Percentiles rank a stretch among this genome's conserved stretches.
These are phyloP conservation scores for Coleophora flavipennella DNA, from an alignment of 2,888 invertebrate genomes.

Conservation along the genomic window DNA sequence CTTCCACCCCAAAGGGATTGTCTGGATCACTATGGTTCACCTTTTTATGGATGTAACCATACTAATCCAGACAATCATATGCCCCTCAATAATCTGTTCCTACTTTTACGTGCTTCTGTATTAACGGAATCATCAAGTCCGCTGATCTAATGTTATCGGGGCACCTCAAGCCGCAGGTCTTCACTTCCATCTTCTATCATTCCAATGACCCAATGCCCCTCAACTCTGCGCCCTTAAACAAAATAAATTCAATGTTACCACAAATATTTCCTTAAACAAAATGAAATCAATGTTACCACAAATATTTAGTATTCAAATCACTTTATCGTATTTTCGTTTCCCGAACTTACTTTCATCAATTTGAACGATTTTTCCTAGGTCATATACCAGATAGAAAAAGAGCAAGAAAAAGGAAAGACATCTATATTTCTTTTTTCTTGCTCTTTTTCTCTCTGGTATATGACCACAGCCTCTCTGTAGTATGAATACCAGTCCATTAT, in stretches of 20 bases:
- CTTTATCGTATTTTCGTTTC: too few relatives aligned
- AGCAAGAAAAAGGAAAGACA: too few relatives aligned
- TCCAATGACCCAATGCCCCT: constrained; percentile 1
- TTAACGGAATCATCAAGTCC: constrained; percentile 1
- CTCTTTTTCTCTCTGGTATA: constrained; percentile 12
- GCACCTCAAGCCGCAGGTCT: constrained; percentile 2
- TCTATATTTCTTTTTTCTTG: constrained; percentile 11
- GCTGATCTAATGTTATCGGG: neutral
- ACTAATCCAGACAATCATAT: neutral
- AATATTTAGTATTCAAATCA: too few relatives aligned
- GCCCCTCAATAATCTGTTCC: neutral
- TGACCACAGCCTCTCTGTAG: constrained; percentile 14
- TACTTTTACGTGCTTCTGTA: constrained; percentile 1
- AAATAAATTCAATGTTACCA: too few relatives aligned
- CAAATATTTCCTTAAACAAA: too few relatives aligned
- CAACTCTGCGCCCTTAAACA: neutral
- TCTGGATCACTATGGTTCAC: too few relatives aligned
- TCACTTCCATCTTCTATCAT: constrained; percentile 4
- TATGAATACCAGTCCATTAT: constrained; percentile 13
- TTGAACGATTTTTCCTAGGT: too few relatives aligned
- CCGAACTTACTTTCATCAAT: too few relatives aligned
- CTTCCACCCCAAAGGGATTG: neutral
- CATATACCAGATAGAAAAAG: too few relatives aligned
- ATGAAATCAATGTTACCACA: too few relatives aligned
- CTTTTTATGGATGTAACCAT: neutral